Evolutionary conservation across 1,140 invertebrate genomes (phyloP), one percentile per base, ranked within the genome.

Genomic region (Sycobia sp.): DNA sequence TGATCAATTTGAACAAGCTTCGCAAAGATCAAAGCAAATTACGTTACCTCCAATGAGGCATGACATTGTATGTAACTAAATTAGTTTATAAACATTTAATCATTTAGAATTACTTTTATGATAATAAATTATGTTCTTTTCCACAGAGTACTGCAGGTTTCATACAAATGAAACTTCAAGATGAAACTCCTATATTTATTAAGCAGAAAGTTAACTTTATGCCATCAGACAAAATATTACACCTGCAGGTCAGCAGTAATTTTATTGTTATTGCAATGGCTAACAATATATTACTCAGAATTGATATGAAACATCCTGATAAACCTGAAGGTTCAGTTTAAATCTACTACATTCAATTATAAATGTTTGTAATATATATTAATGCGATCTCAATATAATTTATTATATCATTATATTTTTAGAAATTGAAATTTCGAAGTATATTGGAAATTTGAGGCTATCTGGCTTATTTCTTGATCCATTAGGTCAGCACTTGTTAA

Each of bases 401-500:
- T 14, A 46, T 46, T 25, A 46, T 14, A 22, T 22, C 9, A 39
- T 13, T 23, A 67, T 25, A 62, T 29, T 72, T 75, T 20, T 60
- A 85, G 89, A 90, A 77, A 86, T 86, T 65, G 82, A 82, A 8
- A 72, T 88, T 62, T 79, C 86, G 5, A 88, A 88, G 74, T 87
- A 84, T 70, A 74, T 83, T 2, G 76, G 77, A 70, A 84, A 86
- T 71, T 87, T 85, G 82, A 88, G 86, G 77, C 79, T 89, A 38
- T 86, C 84, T 11, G 88, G 88, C 57, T 77, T 97, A 58, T 96
- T 93, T 77, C 77, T 96, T 25, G 95, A 97, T 82, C 92, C 92
- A 7, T 87, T 90, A 36, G 95, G 94, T 0, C 85, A 90, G 70
- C 95, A 97, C 81, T 79, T 95, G 2, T 81, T 97, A 7, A 84